Evolutionary conservation across 2,113 vertebrate genomes (phyloP).

Genomic region (Ranitomeya imitator): DNA sequence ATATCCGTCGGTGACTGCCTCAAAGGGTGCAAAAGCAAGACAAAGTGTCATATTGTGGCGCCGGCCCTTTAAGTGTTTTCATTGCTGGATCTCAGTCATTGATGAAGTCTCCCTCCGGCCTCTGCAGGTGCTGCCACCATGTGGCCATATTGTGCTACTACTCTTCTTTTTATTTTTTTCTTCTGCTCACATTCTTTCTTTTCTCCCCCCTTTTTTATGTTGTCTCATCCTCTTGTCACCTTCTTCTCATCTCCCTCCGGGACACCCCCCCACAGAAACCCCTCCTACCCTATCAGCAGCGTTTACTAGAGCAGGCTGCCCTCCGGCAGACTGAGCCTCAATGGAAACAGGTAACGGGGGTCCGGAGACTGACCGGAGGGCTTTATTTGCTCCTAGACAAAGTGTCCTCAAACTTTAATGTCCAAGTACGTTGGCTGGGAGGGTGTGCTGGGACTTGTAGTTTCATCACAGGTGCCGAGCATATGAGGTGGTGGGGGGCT

Average conservation of each 20-base stretch:
- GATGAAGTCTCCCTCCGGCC: neutral
- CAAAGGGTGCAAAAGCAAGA: too few relatives aligned
- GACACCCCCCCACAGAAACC: neutral
- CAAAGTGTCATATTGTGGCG: too few relatives aligned
- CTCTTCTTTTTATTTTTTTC: neutral
- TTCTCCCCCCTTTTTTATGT: neutral
- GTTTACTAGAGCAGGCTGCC: constrained; percentile 75
- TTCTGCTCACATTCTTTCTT: neutral
- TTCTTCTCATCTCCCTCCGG: constrained; percentile 56
- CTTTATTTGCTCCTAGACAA: too few relatives aligned
- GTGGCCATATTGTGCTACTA: neutral
- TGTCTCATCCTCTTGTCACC: constrained; percentile 60
- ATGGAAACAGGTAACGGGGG: constrained; percentile 94
- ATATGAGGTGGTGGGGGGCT: neutral
- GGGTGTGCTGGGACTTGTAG: neutral
- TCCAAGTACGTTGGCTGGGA: neutral
- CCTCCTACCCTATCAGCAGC: constrained; percentile 83
- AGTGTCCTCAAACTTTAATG: neutral
- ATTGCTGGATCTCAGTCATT: neutral
- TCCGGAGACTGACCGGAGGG: neutral
- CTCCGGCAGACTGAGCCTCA: constrained; percentile 80
- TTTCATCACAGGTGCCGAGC: neutral
- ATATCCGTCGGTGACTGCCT: too few relatives aligned
- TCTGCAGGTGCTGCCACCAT: neutral
- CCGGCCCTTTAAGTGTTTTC: too few relatives aligned